Percentiles rank a stretch among this genome's conserved stretches.
phyloP scores from a whole-genome alignment of 2,797 vertebrate genomes.

The Gouania willdenowi region DNA sequence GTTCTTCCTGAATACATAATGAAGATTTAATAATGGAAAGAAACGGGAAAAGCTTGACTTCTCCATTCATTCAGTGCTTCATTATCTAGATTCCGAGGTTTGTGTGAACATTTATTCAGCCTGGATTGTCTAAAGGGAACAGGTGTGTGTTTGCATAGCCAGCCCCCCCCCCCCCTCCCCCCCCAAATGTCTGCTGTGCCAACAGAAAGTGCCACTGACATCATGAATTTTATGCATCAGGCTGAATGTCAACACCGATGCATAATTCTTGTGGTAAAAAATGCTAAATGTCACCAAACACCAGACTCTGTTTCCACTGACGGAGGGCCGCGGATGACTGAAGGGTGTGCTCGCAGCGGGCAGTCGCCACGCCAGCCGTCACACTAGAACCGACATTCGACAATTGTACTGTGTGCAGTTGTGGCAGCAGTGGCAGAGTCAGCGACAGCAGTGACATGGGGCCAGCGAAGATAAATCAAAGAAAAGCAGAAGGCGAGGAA shows the following conservation, averaged over 20 bases:
- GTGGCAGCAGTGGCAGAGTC: conserved; percentile 34
- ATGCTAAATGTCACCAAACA: conserved; percentile 72
- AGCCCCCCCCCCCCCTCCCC: no score
- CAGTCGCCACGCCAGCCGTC: conserved; percentile 38
- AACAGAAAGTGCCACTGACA: conserved; percentile 64
- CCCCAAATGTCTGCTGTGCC: conserved; percentile 33
- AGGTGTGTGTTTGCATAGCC: conserved; percentile 3
- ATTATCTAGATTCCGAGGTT: conserved; percentile 17
- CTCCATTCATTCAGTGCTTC: conserved; percentile 38
- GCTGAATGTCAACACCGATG: conserved; percentile 71
- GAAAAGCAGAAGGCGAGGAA: conserved; percentile 26
- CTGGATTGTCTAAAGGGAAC: neutral
- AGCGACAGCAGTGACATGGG: conserved; percentile 40
- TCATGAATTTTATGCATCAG: conserved; percentile 69
- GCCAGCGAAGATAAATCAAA: conserved; percentile 49
- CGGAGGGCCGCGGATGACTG: conserved; percentile 27
- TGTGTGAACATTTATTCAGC: neutral
- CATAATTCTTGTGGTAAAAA: conserved; percentile 66
- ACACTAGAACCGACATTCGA: conserved; percentile 32
- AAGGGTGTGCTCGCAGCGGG: conserved; percentile 43
- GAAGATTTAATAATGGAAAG: conserved; percentile 23
- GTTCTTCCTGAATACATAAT: conserved; percentile 37
- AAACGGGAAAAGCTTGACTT: conserved; percentile 30
- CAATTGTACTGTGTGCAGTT: conserved; percentile 14
- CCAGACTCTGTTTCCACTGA: conserved; percentile 47